phyloP scores from a whole-genome alignment of 2,113 vertebrate species.

The Procavia capensis region DNA sequence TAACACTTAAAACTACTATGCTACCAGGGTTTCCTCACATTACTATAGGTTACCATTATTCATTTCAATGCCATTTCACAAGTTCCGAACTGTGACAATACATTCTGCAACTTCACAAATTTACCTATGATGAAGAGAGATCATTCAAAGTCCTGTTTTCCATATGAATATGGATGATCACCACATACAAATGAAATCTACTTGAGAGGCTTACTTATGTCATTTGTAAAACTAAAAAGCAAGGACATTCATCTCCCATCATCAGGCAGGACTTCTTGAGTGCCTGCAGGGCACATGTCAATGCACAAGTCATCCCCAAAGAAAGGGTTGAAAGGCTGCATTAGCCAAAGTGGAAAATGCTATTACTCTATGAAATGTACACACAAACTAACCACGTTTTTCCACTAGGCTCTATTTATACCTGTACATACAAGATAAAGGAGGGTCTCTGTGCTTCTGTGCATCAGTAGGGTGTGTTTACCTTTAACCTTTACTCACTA shows the following conservation, averaged over 20 bases:
- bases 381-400: conserved; percentile 72
- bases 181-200: conserved; percentile 46
- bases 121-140: conserved; percentile 31
- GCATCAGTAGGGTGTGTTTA: conserved; percentile 64
- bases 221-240: neutral
- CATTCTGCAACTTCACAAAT: conserved; percentile 4
- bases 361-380: conserved; percentile 66
- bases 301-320: neutral
- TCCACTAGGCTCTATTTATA: conserved; percentile 61
- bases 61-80: conserved; percentile 19
- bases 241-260: conserved; percentile 5
- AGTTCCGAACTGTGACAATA: neutral
- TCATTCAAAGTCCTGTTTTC: conserved; percentile 31
- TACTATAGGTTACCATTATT: neutral
- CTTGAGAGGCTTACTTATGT: conserved; percentile 24
- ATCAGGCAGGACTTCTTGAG: neutral
- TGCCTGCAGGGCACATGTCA: neutral
- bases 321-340: neutral
- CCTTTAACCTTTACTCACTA: conserved; percentile 69
- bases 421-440: conserved; percentile 59
- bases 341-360: conserved; percentile 42
- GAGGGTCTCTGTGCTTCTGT: conserved; percentile 59
- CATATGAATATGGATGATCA: conserved; percentile 20
- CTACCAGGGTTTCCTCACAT: no score
- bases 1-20: no score